Conservation (phyloP, 2,888 invertebrate species). For the Lasius fuliginosus region DNA sequence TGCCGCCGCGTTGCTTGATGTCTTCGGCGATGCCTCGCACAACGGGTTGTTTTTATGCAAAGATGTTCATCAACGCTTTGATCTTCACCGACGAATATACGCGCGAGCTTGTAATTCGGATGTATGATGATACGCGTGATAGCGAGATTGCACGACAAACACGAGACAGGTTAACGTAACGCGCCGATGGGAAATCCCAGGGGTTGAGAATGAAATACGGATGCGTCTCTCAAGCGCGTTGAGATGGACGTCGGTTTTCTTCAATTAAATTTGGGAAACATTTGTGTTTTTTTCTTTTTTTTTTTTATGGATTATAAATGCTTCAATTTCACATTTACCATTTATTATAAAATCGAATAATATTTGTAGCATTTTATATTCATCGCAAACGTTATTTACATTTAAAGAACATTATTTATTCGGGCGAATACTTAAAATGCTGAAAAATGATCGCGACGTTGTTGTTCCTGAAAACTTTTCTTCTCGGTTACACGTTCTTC, state of each 20-base stretch:
- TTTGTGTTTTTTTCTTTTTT: not conserved
- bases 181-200: not conserved
- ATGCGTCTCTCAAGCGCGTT: not conserved
- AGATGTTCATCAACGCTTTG: conserved; percentile 52
- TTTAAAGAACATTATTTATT: not conserved
- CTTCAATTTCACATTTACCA: not conserved
- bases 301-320: not conserved
- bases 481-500: not conserved
- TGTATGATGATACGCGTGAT: not conserved
- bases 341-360: not conserved
- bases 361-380: not conserved
- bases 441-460: not conserved
- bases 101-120: conserved; percentile 32
- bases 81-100: conserved; percentile 42
- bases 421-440: not conserved
- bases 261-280: not conserved
- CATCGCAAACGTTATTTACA: not conserved
- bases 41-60: conserved; percentile 52
- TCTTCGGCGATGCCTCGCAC: conserved; percentile 35
- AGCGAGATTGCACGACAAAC: not conserved
- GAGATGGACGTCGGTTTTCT: not conserved
- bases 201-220: not conserved
- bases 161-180: not conserved
- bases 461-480: not conserved
- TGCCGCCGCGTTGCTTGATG: conserved; percentile 48